Evolutionary conservation across 2,888 invertebrate species (phyloP).

Genomic region (Limnephilus marmoratus): DNA sequence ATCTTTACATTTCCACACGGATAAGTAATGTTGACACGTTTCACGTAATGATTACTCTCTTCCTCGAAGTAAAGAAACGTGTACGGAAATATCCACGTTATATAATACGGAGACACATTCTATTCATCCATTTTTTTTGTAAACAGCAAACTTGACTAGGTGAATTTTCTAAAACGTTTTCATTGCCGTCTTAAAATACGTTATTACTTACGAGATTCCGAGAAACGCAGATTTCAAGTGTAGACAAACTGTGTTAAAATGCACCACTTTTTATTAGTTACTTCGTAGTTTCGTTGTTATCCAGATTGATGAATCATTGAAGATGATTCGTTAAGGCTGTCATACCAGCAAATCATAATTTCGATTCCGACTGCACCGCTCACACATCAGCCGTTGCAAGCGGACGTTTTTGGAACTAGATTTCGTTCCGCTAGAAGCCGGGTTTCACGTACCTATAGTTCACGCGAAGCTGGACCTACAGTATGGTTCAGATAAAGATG

Average conservation of each 20-base stretch:
- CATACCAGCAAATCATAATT: no score
- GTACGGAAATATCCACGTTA: not conserved
- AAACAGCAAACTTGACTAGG: not conserved
- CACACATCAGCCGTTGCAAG: no score
- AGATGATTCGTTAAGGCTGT: no score
- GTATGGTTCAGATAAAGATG: no score
- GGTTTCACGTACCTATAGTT: no score
- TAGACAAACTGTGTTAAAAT: not conserved
- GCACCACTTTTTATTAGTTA: no score
- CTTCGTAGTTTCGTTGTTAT: no score
- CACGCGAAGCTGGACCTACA: no score
- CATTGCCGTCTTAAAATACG: not conserved
- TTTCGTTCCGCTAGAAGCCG: no score
- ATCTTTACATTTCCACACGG: not conserved
- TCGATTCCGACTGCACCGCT: no score
- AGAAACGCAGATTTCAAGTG: not conserved
- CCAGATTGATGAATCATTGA: no score
- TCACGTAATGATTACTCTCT: not conserved
- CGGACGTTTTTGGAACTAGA: no score
- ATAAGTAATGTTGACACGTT: not conserved
- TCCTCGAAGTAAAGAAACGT: constrained; percentile 2
- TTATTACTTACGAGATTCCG: not conserved
- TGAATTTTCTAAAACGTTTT: not conserved
- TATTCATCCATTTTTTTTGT: not conserved
- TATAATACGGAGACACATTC: not conserved